Conservation (phyloP, 1,140 invertebrate species). For the Vollenhovia emeryi region DNA sequence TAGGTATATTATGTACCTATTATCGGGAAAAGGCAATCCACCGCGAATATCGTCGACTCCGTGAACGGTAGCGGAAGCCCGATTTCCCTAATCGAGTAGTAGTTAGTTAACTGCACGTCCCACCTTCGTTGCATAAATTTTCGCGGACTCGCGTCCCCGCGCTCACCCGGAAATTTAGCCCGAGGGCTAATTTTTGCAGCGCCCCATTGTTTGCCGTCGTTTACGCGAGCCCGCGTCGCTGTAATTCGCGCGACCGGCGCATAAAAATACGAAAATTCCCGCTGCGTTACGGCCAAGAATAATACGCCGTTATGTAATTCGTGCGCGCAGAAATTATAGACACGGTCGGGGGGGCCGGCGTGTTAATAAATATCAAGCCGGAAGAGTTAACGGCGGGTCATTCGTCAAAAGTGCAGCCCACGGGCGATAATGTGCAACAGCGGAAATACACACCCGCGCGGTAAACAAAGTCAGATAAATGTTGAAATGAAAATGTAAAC, state of each 20-base stretch:
- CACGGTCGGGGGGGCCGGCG: neutral
- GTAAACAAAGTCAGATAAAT: constrained; percentile 38
- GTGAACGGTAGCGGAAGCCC: constrained; percentile 63
- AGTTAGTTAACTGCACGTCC: constrained; percentile 68
- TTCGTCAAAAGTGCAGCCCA: constrained; percentile 32
- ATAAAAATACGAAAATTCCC: neutral
- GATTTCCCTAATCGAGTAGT: constrained; percentile 71
- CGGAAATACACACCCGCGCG: constrained; percentile 14
- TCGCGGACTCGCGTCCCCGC: neutral
- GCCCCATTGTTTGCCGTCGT: constrained; percentile 25
- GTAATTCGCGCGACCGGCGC: neutral
- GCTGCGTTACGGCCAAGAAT: constrained; percentile 16
- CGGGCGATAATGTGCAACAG: constrained; percentile 26
- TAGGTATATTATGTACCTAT: constrained; percentile 75
- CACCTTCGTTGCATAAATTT: constrained; percentile 46
- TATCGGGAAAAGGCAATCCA: constrained; percentile 72
- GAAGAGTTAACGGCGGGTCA: constrained; percentile 24
- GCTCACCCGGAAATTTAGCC: constrained; percentile 20
- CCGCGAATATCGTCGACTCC: constrained; percentile 68
- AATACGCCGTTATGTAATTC: constrained; percentile 20
- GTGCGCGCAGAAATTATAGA: neutral
- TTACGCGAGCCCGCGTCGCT: neutral
- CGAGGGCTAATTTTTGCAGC: constrained; percentile 27
- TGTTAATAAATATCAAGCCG: constrained; percentile 39
- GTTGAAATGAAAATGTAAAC: constrained; percentile 39